Percentiles rank a stretch among this genome's conserved stretches.
phyloP scores from a whole-genome alignment of 64 coral and sea anemone species.

The Acropora tenuis region DNA sequence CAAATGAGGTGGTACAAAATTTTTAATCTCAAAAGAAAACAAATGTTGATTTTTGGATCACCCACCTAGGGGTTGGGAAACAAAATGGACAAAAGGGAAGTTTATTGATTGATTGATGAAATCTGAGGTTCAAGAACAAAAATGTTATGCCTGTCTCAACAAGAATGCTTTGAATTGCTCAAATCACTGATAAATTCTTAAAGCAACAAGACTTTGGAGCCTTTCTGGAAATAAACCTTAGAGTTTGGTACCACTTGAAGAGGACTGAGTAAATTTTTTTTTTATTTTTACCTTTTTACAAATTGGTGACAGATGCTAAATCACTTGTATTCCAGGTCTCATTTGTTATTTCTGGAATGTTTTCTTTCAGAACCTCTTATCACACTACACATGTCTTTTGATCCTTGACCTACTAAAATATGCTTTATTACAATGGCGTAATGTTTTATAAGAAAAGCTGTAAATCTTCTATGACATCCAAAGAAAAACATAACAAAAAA shows the following conservation, averaged over 20 bases:
- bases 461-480: neutral
- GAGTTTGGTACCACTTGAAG: too few species aligned
- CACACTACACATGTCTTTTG: neutral
- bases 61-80: neutral
- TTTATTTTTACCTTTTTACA: neutral
- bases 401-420: neutral
- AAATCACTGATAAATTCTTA: neutral
- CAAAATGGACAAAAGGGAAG: neutral
- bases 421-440: neutral
- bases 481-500: neutral
- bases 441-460: neutral
- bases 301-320: conserved; percentile 17
- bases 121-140: neutral
- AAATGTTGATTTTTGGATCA: neutral
- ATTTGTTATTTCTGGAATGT: conserved; percentile 22
- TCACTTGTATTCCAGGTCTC: conserved; percentile 18
- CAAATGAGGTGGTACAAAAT: too few species aligned
- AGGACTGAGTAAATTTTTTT: too few species aligned
- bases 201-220: neutral
- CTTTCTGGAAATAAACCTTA: too few species aligned
- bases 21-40: neutral
- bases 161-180: neutral
- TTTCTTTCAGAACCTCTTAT: neutral
- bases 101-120: conserved; percentile 17
- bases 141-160: neutral